Evolutionary conservation across 2,888 invertebrate genomes (phyloP), one percentile per base, ranked within the genome.

Genomic region (Bimastos eiseni): DNA sequence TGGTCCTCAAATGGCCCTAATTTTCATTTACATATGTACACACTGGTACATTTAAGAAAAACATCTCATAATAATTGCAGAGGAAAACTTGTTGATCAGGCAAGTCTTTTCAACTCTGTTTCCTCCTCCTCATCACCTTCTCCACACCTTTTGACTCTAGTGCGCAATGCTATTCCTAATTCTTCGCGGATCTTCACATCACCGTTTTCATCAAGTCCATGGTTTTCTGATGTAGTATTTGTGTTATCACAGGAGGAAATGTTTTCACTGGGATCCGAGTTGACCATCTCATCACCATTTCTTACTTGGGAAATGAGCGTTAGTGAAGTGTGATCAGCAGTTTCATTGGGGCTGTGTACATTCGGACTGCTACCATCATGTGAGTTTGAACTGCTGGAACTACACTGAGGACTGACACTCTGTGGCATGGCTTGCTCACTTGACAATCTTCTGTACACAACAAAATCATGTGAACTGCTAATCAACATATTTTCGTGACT

Each of bases 261-360:
- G 13, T 70, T 70, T n/a, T n/a, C 70, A 70, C 70, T n/a, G 5
- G n/a, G 70, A 70, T 30, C 70, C n/a, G n/a, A n/a, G 30, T n/a
- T n/a, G 70, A 70, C n/a, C 70, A 70, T 70, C n/a, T 70, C n/a
- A 17, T n/a, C 70, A 70, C 70, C 70, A 70, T 70, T 70, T 70
- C 0, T 70, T n/a, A n/a, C 70, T 70, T 70, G n/a, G n/a, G 11
- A 70, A 70, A 70, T 13, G 13, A 70, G 19, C 13, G 30, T 70
- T 17, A n/a, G 0, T 70, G 70, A 30, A 2, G 70, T 70, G 17
- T 70, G 70, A n/a, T 70, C 70, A 70, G 70, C 70, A 70, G 70
- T 70, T 70, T 70, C 70, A 70, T n/a, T n/a, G 70, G 3, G n/a
- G n/a, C 30, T n/a, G 2, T 8, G 13, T 2, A 70, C 70, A n/a